Conservation (phyloP, 1,140 invertebrate species). For the Sitobion miscanthi region DNA sequence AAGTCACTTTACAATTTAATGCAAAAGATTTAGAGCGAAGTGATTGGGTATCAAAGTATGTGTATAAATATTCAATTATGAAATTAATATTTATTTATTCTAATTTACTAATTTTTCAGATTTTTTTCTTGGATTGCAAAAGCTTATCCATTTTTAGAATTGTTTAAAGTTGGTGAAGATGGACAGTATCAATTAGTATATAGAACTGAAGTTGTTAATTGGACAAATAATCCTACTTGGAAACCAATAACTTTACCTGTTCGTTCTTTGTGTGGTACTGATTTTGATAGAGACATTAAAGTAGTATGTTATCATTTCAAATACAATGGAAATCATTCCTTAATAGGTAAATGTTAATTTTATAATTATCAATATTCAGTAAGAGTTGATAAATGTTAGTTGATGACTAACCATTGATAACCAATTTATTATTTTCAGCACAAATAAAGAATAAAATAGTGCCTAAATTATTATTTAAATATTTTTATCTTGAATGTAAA, state of each 20-base stretch:
- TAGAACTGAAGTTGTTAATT: constrained; percentile 65
- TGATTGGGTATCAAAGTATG: constrained; percentile 65
- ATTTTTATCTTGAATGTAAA: not conserved
- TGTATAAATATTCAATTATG: not conserved
- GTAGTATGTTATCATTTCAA: constrained; percentile 62
- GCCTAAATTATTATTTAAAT: not conserved
- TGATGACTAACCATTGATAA: not conserved
- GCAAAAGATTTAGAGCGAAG: constrained; percentile 62
- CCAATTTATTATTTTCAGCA: not conserved
- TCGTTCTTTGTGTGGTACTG: constrained; percentile 68
- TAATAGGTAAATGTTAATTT: constrained; percentile 58
- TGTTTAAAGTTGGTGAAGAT: constrained; percentile 65
- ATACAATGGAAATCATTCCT: constrained; percentile 59
- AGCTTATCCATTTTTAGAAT: constrained; percentile 68
- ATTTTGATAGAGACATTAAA: constrained; percentile 66
- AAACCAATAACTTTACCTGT: constrained; percentile 65
- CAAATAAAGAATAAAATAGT: not conserved
- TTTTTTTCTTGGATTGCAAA: constrained; percentile 58
- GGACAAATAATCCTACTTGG: constrained; percentile 69
- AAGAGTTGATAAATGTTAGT: not conserved
- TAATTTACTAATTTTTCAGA: constrained; percentile 19
- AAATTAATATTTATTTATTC: not conserved
- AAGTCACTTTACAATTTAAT: constrained; percentile 64
- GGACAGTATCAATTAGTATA: constrained; percentile 63
- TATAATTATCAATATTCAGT: not conserved